These are phyloP conservation scores for Sylvicola cinctus DNA, from an alignment of 2,888 invertebrate species.

Conservation along the genomic window DNA sequence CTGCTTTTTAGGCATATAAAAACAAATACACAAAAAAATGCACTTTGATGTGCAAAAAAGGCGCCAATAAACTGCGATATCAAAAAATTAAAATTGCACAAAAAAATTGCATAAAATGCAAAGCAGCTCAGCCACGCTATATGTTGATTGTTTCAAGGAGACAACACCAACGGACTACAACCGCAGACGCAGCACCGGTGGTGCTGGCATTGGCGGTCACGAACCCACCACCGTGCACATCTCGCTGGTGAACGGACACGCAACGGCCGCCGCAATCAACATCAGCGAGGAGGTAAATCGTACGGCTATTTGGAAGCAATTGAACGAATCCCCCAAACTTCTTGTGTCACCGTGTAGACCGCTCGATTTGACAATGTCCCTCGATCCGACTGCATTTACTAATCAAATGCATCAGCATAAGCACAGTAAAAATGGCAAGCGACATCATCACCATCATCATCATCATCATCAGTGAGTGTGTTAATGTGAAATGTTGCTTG, in stretches of 20 bases:
- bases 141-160: constrained; percentile 22
- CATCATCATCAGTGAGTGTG: too few species aligned
- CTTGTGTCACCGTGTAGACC: constrained; percentile 31
- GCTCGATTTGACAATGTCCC: constrained; percentile 21
- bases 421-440: constrained; percentile 5
- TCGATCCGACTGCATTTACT: constrained; percentile 14
- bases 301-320: constrained; percentile 85
- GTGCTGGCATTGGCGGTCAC: constrained; percentile 11
- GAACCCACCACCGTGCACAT: constrained; percentile 46
- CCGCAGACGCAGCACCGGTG: too few species aligned
- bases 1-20: too few species aligned
- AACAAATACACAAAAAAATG: too few species aligned
- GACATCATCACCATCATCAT: background rate
- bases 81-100: too few species aligned
- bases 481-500: too few species aligned
- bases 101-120: too few species aligned
- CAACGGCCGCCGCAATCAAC: constrained; percentile 60
- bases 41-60: too few species aligned
- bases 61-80: too few species aligned
- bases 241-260: constrained; percentile 66
- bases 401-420: background rate
- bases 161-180: too few species aligned
- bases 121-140: too few species aligned
- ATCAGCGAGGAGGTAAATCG: constrained; percentile 88
- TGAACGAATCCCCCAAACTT: constrained; percentile 34